Evolutionary conservation across 2,113 vertebrate genomes (phyloP).

Genomic region (Cettia cetti): DNA sequence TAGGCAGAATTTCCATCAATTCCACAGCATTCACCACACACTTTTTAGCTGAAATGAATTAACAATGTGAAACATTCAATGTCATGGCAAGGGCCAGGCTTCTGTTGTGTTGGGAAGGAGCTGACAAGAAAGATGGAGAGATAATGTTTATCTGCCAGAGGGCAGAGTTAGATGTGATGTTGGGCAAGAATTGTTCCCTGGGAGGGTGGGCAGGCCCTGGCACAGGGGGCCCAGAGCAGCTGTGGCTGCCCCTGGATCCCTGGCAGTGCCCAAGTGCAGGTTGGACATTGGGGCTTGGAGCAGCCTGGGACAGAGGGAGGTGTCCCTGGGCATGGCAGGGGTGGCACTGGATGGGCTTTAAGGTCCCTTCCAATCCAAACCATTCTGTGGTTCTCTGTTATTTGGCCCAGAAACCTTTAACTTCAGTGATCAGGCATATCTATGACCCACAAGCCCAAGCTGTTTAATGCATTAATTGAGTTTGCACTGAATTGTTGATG

Average conservation of each 20-base stretch:
- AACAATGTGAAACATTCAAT: not conserved
- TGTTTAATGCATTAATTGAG: not conserved
- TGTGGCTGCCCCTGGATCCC: not conserved
- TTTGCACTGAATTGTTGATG: not conserved
- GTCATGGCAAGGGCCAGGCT: not conserved
- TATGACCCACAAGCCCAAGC: not conserved
- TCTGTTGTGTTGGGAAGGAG: not conserved
- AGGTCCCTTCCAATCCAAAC: too few species aligned
- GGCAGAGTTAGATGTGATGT: accelerated
- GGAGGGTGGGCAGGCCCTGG: not conserved
- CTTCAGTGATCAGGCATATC: not conserved
- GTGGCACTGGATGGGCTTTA: accelerated
- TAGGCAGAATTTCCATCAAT: not conserved
- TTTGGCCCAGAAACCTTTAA: not conserved
- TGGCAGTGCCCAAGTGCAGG: not conserved
- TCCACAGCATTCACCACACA: not conserved
- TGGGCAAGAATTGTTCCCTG: not conserved
- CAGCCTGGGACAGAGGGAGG: not conserved
- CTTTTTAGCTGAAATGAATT: not conserved
- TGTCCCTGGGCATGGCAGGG: not conserved
- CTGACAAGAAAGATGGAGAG: not conserved
- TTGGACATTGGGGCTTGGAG: not conserved
- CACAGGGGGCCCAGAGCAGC: not conserved
- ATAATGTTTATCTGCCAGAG: not conserved
- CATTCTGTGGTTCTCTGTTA: not conserved